These are phyloP conservation scores for Spilogale gracilis DNA, from an alignment of 2,113 vertebrate genomes.

Conservation along the genomic window DNA sequence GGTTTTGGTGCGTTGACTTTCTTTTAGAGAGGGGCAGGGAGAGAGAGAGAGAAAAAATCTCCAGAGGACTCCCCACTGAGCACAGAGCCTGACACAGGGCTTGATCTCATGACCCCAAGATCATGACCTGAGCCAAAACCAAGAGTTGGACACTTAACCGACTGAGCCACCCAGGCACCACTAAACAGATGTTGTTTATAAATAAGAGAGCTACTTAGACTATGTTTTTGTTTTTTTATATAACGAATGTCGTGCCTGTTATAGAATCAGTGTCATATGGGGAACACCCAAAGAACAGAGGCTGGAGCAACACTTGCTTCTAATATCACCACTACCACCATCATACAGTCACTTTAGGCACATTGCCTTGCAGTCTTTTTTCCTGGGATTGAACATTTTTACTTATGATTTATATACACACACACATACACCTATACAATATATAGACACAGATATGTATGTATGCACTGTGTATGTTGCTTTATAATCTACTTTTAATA, in stretches of 20 bases:
- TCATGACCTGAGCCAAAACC: not conserved
- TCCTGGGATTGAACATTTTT: not conserved
- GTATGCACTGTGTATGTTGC: not conserved
- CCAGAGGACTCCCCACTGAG: not conserved
- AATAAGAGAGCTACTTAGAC: not conserved
- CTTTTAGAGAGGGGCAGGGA: not conserved
- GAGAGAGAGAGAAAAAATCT: not conserved
- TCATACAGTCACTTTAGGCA: not conserved
- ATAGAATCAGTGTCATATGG: not conserved
- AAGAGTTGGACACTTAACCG: not conserved
- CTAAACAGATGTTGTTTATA: not conserved
- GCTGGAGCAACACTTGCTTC: not conserved
- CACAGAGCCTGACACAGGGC: not conserved
- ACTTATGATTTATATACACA: not conserved
- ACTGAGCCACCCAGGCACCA: not conserved
- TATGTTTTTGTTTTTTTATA: not conserved
- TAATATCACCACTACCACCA: not conserved
- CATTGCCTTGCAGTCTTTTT: not conserved
- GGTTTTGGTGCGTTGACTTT: not conserved
- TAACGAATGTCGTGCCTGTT: not conserved
- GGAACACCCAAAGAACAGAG: not conserved
- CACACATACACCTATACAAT: not conserved
- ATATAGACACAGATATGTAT: not conserved
- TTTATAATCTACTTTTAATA: conserved; percentile 6
- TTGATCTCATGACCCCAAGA: not conserved